These are phyloP conservation scores for Anableps anableps DNA, from an alignment of 2,797 vertebrate species.

Conservation along the genomic window DNA sequence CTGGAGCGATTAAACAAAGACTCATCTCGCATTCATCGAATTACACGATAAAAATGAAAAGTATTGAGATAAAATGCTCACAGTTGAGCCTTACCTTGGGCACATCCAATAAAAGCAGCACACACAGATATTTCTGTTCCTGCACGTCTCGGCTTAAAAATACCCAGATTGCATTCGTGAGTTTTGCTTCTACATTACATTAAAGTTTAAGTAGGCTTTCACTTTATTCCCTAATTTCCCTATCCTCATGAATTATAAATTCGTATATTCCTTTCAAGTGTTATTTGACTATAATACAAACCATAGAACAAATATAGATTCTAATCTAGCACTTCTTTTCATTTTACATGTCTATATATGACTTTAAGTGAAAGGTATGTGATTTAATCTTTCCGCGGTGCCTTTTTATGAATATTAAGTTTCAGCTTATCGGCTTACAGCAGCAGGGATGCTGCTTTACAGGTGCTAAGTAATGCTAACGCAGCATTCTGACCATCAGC, in stretches of 20 bases:
- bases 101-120: not conserved
- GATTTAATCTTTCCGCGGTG: not conserved
- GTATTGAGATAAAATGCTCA: not conserved
- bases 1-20: slow-evolving; percentile 5
- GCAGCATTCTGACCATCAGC: slow-evolving; percentile 41
- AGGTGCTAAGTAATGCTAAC: slow-evolving; percentile 42
- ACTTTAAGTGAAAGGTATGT: not conserved
- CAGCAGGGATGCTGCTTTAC: not conserved
- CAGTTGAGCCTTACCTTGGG: not conserved
- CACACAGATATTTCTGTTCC: not conserved
- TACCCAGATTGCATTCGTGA: not conserved
- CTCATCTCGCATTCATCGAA: slow-evolving; percentile 37
- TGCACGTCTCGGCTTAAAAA: not conserved
- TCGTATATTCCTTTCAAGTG: slow-evolving; percentile 3
- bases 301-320: slow-evolving; percentile 6
- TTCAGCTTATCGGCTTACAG: slow-evolving; percentile 11
- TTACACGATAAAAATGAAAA: slow-evolving; percentile 41
- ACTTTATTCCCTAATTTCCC: not conserved
- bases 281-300: slow-evolving; percentile 13
- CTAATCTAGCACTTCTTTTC: not conserved
- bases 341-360: not conserved
- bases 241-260: slow-evolving; percentile 7
- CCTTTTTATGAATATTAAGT: not conserved
- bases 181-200: not conserved
- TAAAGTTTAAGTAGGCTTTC: not conserved